Evolutionary conservation across 92 coral and sea anemone genomes (phyloP), one percentile per base, ranked within the genome.

Genomic region (Isaurus tuberculatus): DNA sequence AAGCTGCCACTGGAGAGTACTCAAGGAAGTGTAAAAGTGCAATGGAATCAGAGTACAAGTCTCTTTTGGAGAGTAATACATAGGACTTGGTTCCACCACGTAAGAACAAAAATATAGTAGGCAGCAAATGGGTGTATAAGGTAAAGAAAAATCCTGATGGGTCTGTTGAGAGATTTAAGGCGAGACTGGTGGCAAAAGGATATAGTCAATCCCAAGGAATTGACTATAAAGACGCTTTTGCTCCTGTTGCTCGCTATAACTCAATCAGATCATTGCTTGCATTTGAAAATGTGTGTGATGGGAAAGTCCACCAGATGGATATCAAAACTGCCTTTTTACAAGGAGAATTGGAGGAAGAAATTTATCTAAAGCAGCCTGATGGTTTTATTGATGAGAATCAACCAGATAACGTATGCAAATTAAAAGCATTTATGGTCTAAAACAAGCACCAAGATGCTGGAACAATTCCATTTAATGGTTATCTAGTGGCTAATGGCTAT

Each of bases 291-390:
- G 46, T 51, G 2, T 78, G 83, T 34, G 63, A 65, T 14, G 40
- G 75, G 85, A 61, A 81, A 10, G 10, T 81, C 3, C 85, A 81
- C 70, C 85, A 81, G 42, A 43, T 81, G 75, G 85, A 81, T 68
- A 78, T 26, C 5, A 81, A 81, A 33, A 66, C 85, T 25, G 85
- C 78, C 6, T 81, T 81, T 33, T 33, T 81, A 32, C 77, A 81
- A 19, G 75, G 85, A 25, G 42, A 81, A 5, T 29, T 19, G 29
- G 29, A 25, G 4, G 65, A 58, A 11, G 65, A 58, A 58, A 58
- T 58, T 3, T 58, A 19, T 11, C 1, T 58, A 28, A 11, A 58
- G 11, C 65, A 58, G 29, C 65, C 65, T 11, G 65, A 58, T 0
- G 65, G 65, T 3, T 58, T 4, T 25, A 28, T 58, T 5, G 20